Conservation (phyloP, 1,140 invertebrate species). For the Bactericera cockerelli region DNA sequence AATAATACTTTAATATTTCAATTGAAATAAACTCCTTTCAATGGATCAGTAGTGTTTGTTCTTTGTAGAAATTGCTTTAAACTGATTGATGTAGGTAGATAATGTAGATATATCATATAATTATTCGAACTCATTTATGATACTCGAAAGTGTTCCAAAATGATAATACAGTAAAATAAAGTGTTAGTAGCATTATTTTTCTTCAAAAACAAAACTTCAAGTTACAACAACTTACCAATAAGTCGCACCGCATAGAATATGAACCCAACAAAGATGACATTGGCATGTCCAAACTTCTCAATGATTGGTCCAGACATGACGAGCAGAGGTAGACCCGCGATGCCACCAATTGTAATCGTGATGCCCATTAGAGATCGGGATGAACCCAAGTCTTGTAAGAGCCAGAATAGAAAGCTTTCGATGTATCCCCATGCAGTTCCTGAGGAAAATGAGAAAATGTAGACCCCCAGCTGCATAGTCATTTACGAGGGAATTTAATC, state of each 20-base stretch:
- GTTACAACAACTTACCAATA: constrained; percentile 42
- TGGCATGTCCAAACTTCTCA: constrained; percentile 57
- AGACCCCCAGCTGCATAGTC: too few relatives aligned
- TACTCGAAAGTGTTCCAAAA: too few relatives aligned
- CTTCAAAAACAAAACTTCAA: too few relatives aligned
- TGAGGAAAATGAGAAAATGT: constrained; percentile 27
- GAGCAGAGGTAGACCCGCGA: constrained; percentile 59
- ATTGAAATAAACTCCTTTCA: too few relatives aligned
- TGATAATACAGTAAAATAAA: too few relatives aligned
- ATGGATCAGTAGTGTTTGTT: too few relatives aligned
- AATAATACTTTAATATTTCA: too few relatives aligned
- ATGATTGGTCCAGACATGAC: constrained; percentile 64
- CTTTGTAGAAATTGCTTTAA: too few relatives aligned
- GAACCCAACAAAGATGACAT: constrained; percentile 65
- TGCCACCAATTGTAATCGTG: constrained; percentile 60
- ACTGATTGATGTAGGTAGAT: too few relatives aligned
- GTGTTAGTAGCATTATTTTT: too few relatives aligned
- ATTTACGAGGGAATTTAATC: neutral
- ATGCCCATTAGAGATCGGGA: constrained; percentile 67
- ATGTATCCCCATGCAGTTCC: constrained; percentile 69
- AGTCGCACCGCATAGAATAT: constrained; percentile 58
- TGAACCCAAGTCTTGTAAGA: constrained; percentile 61
- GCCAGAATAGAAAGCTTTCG: constrained; percentile 75
- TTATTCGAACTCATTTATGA: too few relatives aligned
- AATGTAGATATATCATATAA: too few relatives aligned